These are phyloP conservation scores for Polypterus senegalus DNA, from an alignment of 2,113 vertebrate genomes.

Conservation along the genomic window DNA sequence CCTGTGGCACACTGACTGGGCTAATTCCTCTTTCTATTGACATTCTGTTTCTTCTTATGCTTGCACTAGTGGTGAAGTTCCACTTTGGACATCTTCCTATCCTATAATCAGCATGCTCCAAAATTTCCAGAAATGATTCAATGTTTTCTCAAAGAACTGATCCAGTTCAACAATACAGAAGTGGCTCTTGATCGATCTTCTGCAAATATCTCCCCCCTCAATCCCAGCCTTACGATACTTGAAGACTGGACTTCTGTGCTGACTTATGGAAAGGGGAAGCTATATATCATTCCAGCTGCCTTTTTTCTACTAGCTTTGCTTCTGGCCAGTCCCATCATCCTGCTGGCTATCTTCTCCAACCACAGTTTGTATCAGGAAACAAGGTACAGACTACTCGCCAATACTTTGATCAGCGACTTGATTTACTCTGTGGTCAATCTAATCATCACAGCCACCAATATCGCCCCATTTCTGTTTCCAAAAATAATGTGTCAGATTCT, in stretches of 20 bases:
- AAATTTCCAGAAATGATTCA: too few species aligned
- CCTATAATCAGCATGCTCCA: too few species aligned
- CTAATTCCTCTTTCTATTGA: too few species aligned
- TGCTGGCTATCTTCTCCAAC: conserved; percentile 9
- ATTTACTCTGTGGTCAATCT: conserved; percentile 7
- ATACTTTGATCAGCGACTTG: conserved; percentile 11
- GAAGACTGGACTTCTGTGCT: background rate
- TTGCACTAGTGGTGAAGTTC: too few species aligned
- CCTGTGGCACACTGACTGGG: too few species aligned
- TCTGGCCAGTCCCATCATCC: conserved; percentile 3
- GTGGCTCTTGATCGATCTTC: too few species aligned
- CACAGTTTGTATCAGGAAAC: conserved; percentile 7
- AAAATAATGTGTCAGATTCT: conserved; percentile 7
- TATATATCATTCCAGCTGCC: conserved; percentile 5
- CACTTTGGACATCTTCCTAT: too few species aligned
- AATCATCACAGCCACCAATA: conserved; percentile 5
- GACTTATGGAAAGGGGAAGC: background rate
- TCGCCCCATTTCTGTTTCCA: conserved; percentile 1
- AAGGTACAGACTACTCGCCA: conserved; percentile 11
- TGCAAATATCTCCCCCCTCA: too few species aligned
- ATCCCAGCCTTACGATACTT: too few species aligned
- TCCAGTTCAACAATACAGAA: too few species aligned
- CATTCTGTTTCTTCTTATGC: too few species aligned
- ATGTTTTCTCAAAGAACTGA: too few species aligned
- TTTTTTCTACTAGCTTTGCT: conserved; percentile 9